Conservation (phyloP, 2,888 invertebrate genomes). For the Drosophila cognata region DNA sequence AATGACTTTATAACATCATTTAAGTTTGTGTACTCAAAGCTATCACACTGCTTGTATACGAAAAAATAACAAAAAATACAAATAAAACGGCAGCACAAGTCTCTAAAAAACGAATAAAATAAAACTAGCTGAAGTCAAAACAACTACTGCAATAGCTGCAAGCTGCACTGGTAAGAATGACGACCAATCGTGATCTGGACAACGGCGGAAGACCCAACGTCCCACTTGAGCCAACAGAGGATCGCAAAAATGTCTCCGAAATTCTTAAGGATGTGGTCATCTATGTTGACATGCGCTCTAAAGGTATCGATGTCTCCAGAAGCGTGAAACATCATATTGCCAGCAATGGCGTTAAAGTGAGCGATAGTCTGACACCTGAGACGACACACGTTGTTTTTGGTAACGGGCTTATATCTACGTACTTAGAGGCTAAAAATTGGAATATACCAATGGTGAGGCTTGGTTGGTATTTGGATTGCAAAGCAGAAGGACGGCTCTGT, state of each 20-base stretch:
- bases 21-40: neutral
- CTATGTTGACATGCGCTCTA: slow-evolving; percentile 83
- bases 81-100: too few species aligned
- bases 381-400: slow-evolving; percentile 89
- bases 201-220: slow-evolving; percentile 83
- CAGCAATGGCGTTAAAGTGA: slow-evolving; percentile 82
- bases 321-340: slow-evolving; percentile 83
- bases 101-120: neutral
- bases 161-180: neutral
- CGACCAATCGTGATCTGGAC: slow-evolving; percentile 61
- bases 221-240: slow-evolving; percentile 81
- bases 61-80: too few species aligned
- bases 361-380: slow-evolving; percentile 84
- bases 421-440: slow-evolving; percentile 87
- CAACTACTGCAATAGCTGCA: neutral
- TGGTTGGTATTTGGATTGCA: slow-evolving; percentile 85
- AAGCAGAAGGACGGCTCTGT: slow-evolving; percentile 81
- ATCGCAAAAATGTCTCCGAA: slow-evolving; percentile 79
- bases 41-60: neutral
- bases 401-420: slow-evolving; percentile 88
- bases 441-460: slow-evolving; percentile 89
- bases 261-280: slow-evolving; percentile 82
- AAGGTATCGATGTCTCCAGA: slow-evolving; percentile 44
- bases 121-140: neutral
- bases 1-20: neutral